Evolutionary conservation across 2,113 vertebrate genomes (phyloP).

Genomic region (Ancistrus triradiatus): DNA sequence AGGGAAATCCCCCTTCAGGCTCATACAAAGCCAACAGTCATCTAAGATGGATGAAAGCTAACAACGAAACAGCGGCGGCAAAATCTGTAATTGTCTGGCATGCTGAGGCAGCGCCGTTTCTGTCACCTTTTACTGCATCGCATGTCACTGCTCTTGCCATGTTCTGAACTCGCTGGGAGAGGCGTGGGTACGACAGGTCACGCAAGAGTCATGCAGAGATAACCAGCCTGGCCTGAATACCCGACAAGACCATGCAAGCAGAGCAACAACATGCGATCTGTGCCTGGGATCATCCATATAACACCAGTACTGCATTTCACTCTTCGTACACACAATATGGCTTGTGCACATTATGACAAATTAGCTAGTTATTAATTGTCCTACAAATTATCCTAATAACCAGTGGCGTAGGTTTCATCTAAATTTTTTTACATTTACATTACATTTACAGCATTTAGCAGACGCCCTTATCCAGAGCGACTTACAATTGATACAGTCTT

Average conservation of each 20-base stretch:
- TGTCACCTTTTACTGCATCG: constrained; percentile 55
- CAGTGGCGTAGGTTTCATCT: no score
- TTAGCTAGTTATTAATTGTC: no score
- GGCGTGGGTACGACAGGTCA: constrained; percentile 28
- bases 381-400: no score
- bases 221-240: constrained; percentile 32
- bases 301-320: constrained; percentile 25
- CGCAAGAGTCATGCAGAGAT: constrained; percentile 50
- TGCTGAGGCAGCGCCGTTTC: constrained; percentile 58
- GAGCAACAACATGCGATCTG: constrained; percentile 34
- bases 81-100: constrained; percentile 52
- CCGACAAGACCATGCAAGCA: constrained; percentile 42
- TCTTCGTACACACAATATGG: background rate
- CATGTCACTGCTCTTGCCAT: constrained; percentile 47
- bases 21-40: constrained; percentile 35
- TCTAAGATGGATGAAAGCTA: constrained; percentile 35
- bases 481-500: no score
- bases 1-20: constrained; percentile 34
- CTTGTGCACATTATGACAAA: no score
- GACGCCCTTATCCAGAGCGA: no score
- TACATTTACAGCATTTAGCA: no score
- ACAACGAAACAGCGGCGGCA: constrained; percentile 33
- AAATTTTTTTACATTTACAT: no score
- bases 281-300: constrained; percentile 38
- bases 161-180: constrained; percentile 38